Evolutionary conservation across 1,140 invertebrate genomes (phyloP).

Genomic region (Reticulitermes speratus): DNA sequence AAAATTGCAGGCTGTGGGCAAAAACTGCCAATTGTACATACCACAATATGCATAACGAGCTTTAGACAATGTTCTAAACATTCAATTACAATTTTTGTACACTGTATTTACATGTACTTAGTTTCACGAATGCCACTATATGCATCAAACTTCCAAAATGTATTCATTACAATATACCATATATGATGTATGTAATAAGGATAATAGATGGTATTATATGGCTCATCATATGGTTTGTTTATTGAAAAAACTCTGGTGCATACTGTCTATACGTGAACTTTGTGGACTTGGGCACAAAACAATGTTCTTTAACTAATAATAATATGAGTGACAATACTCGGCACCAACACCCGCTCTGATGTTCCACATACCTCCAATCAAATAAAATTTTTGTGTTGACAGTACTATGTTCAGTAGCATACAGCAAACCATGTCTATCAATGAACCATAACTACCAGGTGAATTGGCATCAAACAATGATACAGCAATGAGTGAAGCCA

Average conservation of each 20-base stretch:
- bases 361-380: background rate
- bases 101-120: too few relatives aligned
- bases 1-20: background rate
- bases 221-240: background rate
- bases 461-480: background rate
- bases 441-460: background rate
- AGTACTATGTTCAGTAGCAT: background rate
- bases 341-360: background rate
- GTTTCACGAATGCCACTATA: background rate
- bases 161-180: background rate
- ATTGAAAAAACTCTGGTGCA: background rate
- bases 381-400: background rate
- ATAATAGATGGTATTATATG: background rate
- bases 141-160: background rate
- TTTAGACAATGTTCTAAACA: background rate
- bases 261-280: background rate
- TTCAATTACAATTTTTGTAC: background rate
- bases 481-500: background rate
- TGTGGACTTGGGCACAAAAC: background rate
- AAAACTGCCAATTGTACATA: background rate
- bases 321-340: background rate
- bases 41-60: background rate
- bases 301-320: background rate
- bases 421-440: background rate
- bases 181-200: background rate